These are phyloP conservation scores for Heliconius aoede DNA, from an alignment of 2,888 invertebrate species.

Conservation along the genomic window DNA sequence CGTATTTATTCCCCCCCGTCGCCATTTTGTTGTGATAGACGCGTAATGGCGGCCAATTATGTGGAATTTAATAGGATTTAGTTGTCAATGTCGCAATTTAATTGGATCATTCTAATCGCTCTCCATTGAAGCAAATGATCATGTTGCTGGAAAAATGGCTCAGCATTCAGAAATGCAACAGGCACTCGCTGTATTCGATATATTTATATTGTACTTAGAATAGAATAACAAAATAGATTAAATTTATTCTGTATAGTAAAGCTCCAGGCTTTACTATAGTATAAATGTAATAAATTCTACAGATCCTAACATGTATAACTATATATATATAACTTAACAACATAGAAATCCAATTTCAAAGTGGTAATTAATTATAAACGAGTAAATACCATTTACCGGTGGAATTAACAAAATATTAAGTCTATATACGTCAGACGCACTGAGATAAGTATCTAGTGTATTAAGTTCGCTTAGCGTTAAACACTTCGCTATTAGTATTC, in stretches of 20 bases:
- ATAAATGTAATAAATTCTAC: background rate
- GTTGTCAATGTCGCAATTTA: conserved; percentile 78
- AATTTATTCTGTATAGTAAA: background rate
- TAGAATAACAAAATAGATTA: background rate
- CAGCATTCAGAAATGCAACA: background rate
- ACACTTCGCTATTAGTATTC: conserved; percentile 19
- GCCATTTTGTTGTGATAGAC: conserved; percentile 76
- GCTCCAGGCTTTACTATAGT: too few relatives aligned
- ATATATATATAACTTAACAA: background rate
- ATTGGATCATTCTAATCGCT: conserved; percentile 78
- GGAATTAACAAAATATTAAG: background rate
- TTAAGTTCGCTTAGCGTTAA: conserved; percentile 5
- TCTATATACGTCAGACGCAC: background rate
- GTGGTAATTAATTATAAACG: too few relatives aligned
- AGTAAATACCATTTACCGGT: background rate
- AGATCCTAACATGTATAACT: background rate
- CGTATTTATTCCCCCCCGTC: conserved; percentile 76
- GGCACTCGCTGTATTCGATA: background rate
- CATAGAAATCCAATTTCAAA: background rate
- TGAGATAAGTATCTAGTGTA: background rate
- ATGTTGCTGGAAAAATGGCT: conserved; percentile 12
- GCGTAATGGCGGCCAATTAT: conserved; percentile 80
- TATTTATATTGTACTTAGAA: background rate
- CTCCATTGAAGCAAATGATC: conserved; percentile 55
- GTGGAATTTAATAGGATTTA: conserved; percentile 78